These are phyloP conservation scores for Ctenomys sociabilis DNA, from an alignment of 2,113 vertebrate species.

Conservation along the genomic window DNA sequence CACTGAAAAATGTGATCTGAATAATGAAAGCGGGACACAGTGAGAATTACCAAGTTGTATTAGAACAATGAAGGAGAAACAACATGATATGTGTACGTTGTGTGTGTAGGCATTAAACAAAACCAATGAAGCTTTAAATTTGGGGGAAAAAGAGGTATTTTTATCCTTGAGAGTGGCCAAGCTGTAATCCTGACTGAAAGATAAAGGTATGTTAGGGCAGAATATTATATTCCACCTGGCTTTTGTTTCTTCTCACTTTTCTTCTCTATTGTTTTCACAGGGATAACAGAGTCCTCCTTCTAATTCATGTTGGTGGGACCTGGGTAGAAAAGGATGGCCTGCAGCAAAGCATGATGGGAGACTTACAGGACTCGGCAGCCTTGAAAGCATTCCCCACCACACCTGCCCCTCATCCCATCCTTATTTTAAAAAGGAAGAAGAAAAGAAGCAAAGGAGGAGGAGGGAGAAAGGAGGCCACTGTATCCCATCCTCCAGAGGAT, in stretches of 20 bases:
- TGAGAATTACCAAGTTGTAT: neutral
- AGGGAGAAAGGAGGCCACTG: slow-evolving; percentile 67
- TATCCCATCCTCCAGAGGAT: slow-evolving; percentile 72
- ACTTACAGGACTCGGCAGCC: slow-evolving; percentile 66
- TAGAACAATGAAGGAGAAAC: neutral
- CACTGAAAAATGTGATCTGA: neutral
- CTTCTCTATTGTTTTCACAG: neutral
- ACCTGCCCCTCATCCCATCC: slow-evolving; percentile 33
- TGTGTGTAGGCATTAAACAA: neutral
- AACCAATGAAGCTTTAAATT: neutral
- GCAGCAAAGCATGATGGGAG: slow-evolving; percentile 67
- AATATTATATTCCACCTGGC: neutral
- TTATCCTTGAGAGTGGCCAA: neutral
- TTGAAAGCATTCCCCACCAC: slow-evolving; percentile 31
- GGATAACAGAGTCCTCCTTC: slow-evolving; percentile 65
- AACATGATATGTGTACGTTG: neutral
- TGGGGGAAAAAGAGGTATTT: too few relatives aligned
- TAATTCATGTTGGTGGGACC: slow-evolving; percentile 63
- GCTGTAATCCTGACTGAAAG: neutral
- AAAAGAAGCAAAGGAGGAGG: rapidly evolving
- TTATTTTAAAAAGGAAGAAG: neutral
- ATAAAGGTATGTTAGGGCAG: neutral
- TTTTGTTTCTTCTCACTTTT: neutral
- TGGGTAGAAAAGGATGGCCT: neutral
- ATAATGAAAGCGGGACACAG: neutral